phyloP scores from a whole-genome alignment of 2,888 invertebrate species.

The Sarcophaga subvicina region DNA sequence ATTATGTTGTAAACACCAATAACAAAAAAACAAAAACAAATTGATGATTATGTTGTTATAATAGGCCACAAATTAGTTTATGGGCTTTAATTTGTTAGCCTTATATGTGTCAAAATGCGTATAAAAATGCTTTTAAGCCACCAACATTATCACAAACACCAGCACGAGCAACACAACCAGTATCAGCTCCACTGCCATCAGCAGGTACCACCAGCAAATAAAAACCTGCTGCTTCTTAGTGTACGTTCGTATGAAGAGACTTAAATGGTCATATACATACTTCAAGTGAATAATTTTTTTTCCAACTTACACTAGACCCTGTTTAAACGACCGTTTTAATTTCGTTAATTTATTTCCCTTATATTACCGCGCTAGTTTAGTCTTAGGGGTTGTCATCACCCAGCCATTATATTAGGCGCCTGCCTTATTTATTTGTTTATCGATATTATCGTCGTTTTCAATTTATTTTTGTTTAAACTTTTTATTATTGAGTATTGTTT shows the following conservation, averaged over 20 bases:
- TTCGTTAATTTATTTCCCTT: background rate
- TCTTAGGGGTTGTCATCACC: background rate
- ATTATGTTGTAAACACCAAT: background rate
- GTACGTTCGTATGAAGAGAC: background rate
- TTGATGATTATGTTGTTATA: constrained; percentile 22
- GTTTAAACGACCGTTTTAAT: background rate
- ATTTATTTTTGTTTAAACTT: constrained; percentile 23
- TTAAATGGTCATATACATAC: constrained; percentile 40
- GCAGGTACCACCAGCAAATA: background rate
- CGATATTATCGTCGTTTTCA: constrained; percentile 33
- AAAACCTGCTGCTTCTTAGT: background rate
- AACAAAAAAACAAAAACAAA: background rate
- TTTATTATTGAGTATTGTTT: constrained; percentile 38
- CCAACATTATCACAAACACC: background rate
- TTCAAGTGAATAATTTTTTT: background rate
- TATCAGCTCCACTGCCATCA: background rate
- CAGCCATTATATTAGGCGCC: constrained; percentile 23
- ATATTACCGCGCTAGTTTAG: background rate
- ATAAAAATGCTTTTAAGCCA: constrained; percentile 22
- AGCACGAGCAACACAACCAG: constrained; percentile 2
- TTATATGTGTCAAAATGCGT: constrained; percentile 28
- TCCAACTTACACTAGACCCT: background rate
- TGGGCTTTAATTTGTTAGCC: constrained; percentile 15
- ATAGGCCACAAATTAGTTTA: constrained; percentile 3
- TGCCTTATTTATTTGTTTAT: constrained; percentile 51